phyloP scores from a whole-genome alignment of 1,140 invertebrate species.

The Andrena cerasifolii region DNA sequence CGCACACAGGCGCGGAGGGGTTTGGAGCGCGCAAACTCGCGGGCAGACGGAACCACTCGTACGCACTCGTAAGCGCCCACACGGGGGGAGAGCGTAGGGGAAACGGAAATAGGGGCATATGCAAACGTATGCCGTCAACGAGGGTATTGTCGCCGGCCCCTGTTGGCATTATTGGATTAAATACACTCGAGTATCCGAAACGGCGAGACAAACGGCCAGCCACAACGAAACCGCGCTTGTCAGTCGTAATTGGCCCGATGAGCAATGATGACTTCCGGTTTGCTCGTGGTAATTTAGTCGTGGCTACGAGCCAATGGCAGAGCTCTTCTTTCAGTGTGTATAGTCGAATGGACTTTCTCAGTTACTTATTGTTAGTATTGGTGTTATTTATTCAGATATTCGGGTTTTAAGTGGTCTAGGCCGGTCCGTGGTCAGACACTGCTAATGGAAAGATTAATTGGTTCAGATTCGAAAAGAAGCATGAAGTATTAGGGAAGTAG shows the following conservation, averaged over 20 bases:
- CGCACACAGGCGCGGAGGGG: background rate
- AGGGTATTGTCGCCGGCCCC: slow-evolving; percentile 46
- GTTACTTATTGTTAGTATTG: too few relatives aligned
- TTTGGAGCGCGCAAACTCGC: slow-evolving; percentile 35
- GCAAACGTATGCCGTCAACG: slow-evolving; percentile 51
- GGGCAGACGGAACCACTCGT: slow-evolving; percentile 47
- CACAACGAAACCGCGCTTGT: slow-evolving; percentile 48
- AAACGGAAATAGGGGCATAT: slow-evolving; percentile 54
- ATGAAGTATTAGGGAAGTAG: too few relatives aligned
- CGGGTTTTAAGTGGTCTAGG: background rate
- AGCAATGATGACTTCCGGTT: slow-evolving; percentile 28
- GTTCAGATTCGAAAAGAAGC: too few relatives aligned
- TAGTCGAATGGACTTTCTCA: too few relatives aligned
- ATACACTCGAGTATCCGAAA: slow-evolving; percentile 47
- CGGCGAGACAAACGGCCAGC: slow-evolving; percentile 45
- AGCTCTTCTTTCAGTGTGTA: background rate
- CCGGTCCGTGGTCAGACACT: background rate
- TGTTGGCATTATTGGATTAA: slow-evolving; percentile 54
- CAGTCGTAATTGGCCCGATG: slow-evolving; percentile 46
- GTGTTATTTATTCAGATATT: too few relatives aligned
- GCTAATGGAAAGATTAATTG: too few relatives aligned
- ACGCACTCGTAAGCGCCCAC: slow-evolving; percentile 41
- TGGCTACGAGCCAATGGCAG: background rate
- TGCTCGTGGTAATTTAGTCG: slow-evolving; percentile 14
- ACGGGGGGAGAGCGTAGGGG: slow-evolving; percentile 4